These are phyloP conservation scores for Cyphomyrmex costatus DNA, from an alignment of 1,140 invertebrate genomes.

Conservation along the genomic window DNA sequence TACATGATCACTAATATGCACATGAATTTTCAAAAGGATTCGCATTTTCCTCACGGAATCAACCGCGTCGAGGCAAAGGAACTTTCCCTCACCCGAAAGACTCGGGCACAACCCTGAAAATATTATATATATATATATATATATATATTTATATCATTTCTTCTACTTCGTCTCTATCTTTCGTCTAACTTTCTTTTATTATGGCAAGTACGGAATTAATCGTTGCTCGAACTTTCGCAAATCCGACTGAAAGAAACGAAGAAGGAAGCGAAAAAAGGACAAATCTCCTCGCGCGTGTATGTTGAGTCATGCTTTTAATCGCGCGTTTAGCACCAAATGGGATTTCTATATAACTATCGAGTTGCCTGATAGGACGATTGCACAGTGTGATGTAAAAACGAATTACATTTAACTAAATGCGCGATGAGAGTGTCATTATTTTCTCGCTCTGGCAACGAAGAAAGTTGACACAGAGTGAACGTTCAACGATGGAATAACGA, in stretches of 20 bases:
- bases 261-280: slow-evolving; percentile 2
- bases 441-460: slow-evolving; percentile 27
- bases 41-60: not conserved
- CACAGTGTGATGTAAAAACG: not conserved
- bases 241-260: slow-evolving; percentile 24
- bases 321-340: slow-evolving; percentile 3
- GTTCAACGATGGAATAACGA: slow-evolving; percentile 34
- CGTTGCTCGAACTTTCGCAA: slow-evolving; percentile 57
- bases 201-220: slow-evolving; percentile 76
- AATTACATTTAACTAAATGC: slow-evolving; percentile 24
- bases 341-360: not conserved
- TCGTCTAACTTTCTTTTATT: slow-evolving; percentile 55
- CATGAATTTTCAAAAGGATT: slow-evolving; percentile 13
- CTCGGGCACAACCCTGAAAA: slow-evolving; percentile 19
- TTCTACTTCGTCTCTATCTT: slow-evolving; percentile 27
- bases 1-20: not conserved
- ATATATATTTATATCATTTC: slow-evolving; percentile 73
- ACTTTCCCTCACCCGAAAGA: slow-evolving; percentile 42
- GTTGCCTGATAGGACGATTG: slow-evolving; percentile 13
- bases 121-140: slow-evolving; percentile 76
- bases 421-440: slow-evolving; percentile 13
- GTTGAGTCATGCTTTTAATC: not conserved
- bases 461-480: slow-evolving; percentile 23
- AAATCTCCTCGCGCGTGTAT: not conserved
- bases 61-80: slow-evolving; percentile 26